Conservation (phyloP, 2,888 invertebrate species). For the Lysandra bellargus region DNA sequence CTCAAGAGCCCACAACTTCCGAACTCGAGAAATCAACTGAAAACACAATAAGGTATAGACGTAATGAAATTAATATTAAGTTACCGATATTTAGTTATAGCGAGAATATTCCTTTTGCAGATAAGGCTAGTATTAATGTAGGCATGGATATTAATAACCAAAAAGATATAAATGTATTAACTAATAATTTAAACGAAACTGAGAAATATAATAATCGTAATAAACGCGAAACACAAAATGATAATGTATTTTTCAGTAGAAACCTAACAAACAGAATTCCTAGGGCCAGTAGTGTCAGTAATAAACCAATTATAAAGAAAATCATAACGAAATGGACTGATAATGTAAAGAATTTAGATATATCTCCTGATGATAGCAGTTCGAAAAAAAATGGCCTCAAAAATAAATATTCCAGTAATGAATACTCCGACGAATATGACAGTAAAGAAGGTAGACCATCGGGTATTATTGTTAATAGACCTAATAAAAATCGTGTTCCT, state of each 20-base stretch:
- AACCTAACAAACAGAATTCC: neutral
- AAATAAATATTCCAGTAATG: conserved; percentile 45
- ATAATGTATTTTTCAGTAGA: neutral
- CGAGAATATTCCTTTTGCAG: conserved; percentile 33
- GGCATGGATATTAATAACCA: conserved; percentile 12
- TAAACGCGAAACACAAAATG: conserved; percentile 34
- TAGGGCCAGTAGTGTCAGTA: conserved; percentile 39
- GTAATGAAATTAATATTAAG: conserved; percentile 43
- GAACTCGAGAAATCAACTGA: conserved; percentile 57
- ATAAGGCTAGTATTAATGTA: conserved; percentile 18
- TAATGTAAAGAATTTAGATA: conserved; percentile 68
- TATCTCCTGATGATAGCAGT: conserved; percentile 59
- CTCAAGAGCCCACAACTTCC: conserved; percentile 54
- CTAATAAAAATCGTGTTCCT: conserved; percentile 47
- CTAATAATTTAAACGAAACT: conserved; percentile 17
- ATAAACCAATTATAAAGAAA: conserved; percentile 65
- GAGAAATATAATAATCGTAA: conserved; percentile 20
- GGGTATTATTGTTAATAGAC: conserved; percentile 25
- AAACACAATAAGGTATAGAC: conserved; percentile 68
- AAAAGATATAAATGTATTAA: neutral
- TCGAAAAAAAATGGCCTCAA: conserved; percentile 46
- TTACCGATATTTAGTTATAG: conserved; percentile 35
- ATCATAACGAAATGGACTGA: conserved; percentile 79
- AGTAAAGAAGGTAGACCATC: conserved; percentile 41
- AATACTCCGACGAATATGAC: conserved; percentile 46